Conservation (phyloP, 2,888 invertebrate genomes). For the Parnassius glacialis region DNA sequence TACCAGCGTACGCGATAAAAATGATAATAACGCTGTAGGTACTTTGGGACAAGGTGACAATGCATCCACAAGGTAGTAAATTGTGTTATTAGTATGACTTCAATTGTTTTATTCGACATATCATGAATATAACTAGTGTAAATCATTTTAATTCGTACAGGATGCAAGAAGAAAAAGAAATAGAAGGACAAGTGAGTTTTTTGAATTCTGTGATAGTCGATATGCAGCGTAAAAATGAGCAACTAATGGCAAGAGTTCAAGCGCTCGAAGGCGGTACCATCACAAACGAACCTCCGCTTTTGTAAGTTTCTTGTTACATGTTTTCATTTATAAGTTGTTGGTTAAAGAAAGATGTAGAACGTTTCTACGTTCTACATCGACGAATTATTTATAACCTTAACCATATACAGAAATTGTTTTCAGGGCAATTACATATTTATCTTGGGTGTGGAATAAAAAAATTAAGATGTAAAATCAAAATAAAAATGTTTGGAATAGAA, state of each 20-base stretch:
- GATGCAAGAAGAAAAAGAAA: slow-evolving; percentile 81
- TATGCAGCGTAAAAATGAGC: slow-evolving; percentile 95
- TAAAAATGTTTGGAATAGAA: too few species aligned
- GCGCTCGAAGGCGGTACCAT: slow-evolving; percentile 85
- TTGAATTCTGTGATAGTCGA: slow-evolving; percentile 98
- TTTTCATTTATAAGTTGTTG: not conserved
- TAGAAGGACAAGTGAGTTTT: slow-evolving; percentile 91
- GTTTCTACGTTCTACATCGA: too few species aligned
- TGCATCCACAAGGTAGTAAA: slow-evolving; percentile 51
- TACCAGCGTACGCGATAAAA: slow-evolving; percentile 59
- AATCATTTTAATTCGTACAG: slow-evolving; percentile 34
- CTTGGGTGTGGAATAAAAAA: too few species aligned
- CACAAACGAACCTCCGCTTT: slow-evolving; percentile 48
- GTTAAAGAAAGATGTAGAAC: too few species aligned
- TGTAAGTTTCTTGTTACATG: slow-evolving; percentile 46
- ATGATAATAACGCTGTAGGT: slow-evolving; percentile 64
- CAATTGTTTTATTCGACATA: too few species aligned
- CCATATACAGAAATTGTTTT: too few species aligned
- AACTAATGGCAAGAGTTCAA: slow-evolving; percentile 88
- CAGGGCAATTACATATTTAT: too few species aligned
- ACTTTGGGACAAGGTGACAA: slow-evolving; percentile 61
- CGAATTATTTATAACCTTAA: too few species aligned
- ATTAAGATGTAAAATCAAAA: too few species aligned
- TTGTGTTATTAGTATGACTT: too few species aligned
- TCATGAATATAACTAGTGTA: too few species aligned